A percentile compares a stretch with the other conserved stretches of the same genome.
phyloP scores from a whole-genome alignment of 2,797 vertebrate genomes.

The Poecilia picta region DNA sequence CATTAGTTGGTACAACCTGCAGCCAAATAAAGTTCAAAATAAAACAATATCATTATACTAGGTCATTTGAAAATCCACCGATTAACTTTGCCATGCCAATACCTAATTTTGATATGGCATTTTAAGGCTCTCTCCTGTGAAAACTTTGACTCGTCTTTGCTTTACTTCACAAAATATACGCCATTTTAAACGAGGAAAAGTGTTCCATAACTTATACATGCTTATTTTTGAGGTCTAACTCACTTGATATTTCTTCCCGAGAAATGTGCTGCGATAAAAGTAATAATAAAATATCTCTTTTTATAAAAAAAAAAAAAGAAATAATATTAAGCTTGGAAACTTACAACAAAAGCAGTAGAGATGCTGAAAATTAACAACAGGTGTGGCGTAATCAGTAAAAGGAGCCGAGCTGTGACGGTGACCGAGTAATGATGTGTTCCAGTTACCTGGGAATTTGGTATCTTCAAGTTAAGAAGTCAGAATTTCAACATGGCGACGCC shows the following conservation, averaged over 20 bases:
- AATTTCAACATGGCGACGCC: no score
- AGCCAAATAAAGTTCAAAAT: background rate
- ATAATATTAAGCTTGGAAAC: background rate
- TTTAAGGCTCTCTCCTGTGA: background rate
- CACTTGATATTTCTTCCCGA: background rate
- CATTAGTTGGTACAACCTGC: background rate
- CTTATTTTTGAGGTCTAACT: background rate
- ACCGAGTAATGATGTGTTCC: no score
- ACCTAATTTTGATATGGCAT: background rate
- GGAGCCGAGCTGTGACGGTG: background rate
- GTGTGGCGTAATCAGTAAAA: background rate
- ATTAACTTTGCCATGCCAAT: background rate
- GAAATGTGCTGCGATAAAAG: no score
- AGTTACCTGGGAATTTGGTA: no score
- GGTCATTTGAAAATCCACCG: background rate
- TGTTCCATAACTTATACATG: background rate
- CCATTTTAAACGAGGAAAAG: background rate
- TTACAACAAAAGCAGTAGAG: background rate
- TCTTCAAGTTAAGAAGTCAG: no score
- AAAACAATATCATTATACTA: no score
- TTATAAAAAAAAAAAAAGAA: background rate
- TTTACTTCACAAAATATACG: background rate
- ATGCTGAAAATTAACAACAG: background rate
- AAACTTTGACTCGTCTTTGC: background rate
- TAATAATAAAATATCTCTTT: background rate